Base-by-base conservation (phyloP, 2,113 vertebrate genomes). In the Coryphaenoides rupestris region DNA sequence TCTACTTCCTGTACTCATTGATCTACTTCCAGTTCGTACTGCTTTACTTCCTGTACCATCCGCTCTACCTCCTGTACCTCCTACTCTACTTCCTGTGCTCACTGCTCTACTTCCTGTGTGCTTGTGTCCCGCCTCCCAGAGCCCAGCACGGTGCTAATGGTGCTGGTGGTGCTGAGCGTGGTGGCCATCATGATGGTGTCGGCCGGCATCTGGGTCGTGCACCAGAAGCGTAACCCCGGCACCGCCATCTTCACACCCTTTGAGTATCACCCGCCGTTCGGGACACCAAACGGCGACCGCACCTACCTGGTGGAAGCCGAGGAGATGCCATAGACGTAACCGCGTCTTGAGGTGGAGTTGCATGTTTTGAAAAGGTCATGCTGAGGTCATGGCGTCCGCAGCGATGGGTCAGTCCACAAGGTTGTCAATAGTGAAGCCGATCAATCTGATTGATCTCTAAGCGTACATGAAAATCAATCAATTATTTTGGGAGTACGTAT, bases 241-340 rank as follows among this genome's bases (percentile, higher is more conserved):
- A 76, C 84, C 3, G 19, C 61, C 0, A 17, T 90, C 46, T 14
- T 93, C 71, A 87, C 84, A 1, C 77, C 86, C 1, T 91, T 91
- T 3, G 83, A 90, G 81, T 91, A 92, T 73, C 88, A 90, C 78
- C 79, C 87, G 12, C 85, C 88, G 3, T 83, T 91, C 60, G 81
- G 83, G 73, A 69, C 89, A 14, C 85, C 89, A 33, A 86, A 86
- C 24, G 70, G 75, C 0, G 94, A 96, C 14, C 86, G 88, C 78
- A 86, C 89, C 21, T 82, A 89, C 71, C 83, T 95, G 79, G 89
- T 95, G 77, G 91, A 91, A 60, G 86, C 87, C 0, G 92, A 94
- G n/a, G 82, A 83, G 66, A 54, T 67, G 62, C 71, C 87, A 10
- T 92, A 90, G 78, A 63, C 21, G 21, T 50, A 57, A 12, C 9